phyloP scores from a whole-genome alignment of 1,140 invertebrate species.

The Procambarus clarkii region DNA sequence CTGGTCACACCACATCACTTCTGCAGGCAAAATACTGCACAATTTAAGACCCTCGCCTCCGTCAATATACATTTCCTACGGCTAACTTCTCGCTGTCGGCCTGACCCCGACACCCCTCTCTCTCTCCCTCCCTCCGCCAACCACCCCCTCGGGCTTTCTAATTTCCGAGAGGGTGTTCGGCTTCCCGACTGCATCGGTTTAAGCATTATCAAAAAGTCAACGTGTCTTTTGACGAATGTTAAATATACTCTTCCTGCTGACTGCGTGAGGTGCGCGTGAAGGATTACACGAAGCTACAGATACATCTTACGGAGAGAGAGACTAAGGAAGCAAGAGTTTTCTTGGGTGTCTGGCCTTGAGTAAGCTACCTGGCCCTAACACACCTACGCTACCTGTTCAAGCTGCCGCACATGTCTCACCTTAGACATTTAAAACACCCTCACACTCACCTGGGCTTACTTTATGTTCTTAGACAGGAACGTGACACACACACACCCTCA shows the following conservation, averaged over 20 bases:
- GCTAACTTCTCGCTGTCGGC: background rate
- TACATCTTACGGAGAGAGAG: too few relatives aligned
- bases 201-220: background rate
- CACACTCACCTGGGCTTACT: background rate
- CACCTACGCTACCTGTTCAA: slow-evolving; percentile 39
- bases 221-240: background rate
- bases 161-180: background rate
- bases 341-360: slow-evolving; percentile 31
- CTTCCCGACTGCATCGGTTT: background rate
- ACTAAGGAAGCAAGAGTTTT: background rate
- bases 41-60: too few relatives aligned
- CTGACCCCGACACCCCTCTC: background rate
- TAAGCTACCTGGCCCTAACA: slow-evolving; percentile 21
- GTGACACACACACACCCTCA: background rate
- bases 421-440: background rate
- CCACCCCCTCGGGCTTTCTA: background rate
- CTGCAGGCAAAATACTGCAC: too few relatives aligned
- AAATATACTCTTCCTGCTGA: too few relatives aligned
- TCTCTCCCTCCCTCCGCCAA: background rate
- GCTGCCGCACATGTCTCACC: slow-evolving; percentile 26
- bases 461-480: background rate
- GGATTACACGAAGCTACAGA: too few relatives aligned
- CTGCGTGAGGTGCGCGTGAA: too few relatives aligned
- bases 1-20: too few relatives aligned
- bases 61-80: background rate